A percentile compares a stretch with the other conserved stretches of the same genome.
These are phyloP conservation scores for Sminthurides aquaticus DNA, from an alignment of 2,888 invertebrate genomes.

Conservation along the genomic window DNA sequence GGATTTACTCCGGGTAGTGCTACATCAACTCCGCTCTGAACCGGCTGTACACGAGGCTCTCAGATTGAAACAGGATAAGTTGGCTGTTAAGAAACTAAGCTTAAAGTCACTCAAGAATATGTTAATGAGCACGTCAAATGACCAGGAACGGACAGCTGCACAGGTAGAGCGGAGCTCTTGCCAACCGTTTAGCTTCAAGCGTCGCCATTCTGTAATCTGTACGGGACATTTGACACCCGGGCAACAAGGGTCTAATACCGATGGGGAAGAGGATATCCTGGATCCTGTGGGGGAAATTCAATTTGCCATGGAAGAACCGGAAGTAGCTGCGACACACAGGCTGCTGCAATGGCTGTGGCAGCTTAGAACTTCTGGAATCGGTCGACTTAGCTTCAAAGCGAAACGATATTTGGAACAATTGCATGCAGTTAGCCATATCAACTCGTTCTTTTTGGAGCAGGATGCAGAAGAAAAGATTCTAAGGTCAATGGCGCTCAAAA, in stretches of 20 bases:
- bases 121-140: not conserved
- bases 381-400: constrained; percentile 35
- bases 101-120: constrained; percentile 21
- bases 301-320: constrained; percentile 39
- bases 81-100: constrained; percentile 22
- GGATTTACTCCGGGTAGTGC: constrained; percentile 36
- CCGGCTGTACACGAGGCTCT: constrained; percentile 23
- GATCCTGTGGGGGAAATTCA: constrained; percentile 27
- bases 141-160: not conserved
- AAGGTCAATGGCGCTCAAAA: constrained; percentile 34
- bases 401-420: constrained; percentile 35
- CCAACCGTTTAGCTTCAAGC: constrained; percentile 24
- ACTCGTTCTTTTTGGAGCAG: constrained; percentile 40
- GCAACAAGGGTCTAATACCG: not conserved
- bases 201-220: constrained; percentile 14
- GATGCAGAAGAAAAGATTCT: constrained; percentile 33
- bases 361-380: constrained; percentile 38
- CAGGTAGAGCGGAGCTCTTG: not conserved
- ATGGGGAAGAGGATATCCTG: constrained; percentile 15
- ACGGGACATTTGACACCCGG: constrained; percentile 8
- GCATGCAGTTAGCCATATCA: constrained; percentile 27
- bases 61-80: constrained; percentile 20
- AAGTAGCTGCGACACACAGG: constrained; percentile 37
- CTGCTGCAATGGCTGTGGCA: constrained; percentile 42
- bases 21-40: constrained; percentile 41